phyloP scores from a whole-genome alignment of 2,113 vertebrate species.

The Larimichthys polyactis region DNA sequence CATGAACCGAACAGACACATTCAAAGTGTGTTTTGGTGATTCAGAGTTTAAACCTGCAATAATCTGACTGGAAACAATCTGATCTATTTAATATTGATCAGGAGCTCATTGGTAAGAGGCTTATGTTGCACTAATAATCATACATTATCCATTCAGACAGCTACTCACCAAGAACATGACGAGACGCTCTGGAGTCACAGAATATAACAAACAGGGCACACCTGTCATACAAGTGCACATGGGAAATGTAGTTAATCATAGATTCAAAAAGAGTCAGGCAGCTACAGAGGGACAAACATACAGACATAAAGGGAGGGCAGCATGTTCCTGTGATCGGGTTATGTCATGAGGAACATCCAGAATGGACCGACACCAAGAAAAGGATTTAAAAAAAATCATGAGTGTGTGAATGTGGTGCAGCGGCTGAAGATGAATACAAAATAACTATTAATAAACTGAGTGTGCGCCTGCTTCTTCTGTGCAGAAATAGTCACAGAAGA shows the following conservation, averaged over 20 bases:
- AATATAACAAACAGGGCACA: too few species aligned
- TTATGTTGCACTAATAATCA: not conserved
- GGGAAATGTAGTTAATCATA: constrained; percentile 7
- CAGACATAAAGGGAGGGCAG: not conserved
- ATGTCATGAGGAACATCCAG: constrained; percentile 25
- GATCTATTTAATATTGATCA: not conserved
- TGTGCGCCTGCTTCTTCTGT: not conserved
- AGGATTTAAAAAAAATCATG: not conserved
- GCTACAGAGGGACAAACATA: not conserved
- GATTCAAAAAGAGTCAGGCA: too few species aligned
- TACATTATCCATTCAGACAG: not conserved
- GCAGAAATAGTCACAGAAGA: constrained; percentile 28
- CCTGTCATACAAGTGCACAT: not conserved
- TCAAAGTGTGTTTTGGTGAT: too few species aligned
- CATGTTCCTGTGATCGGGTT: constrained; percentile 1
- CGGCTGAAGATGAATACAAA: constrained; percentile 5
- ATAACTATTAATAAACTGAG: constrained; percentile 31
- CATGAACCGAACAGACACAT: too few species aligned
- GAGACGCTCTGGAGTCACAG: not conserved
- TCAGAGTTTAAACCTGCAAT: not conserved
- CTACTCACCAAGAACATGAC: not conserved
- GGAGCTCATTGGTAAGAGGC: not conserved
- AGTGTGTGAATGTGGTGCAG: constrained; percentile 10
- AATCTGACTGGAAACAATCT: not conserved
- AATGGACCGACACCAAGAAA: not conserved